phyloP scores from a whole-genome alignment of 2,888 invertebrate genomes.

The Dorcus parallelipipedus region DNA sequence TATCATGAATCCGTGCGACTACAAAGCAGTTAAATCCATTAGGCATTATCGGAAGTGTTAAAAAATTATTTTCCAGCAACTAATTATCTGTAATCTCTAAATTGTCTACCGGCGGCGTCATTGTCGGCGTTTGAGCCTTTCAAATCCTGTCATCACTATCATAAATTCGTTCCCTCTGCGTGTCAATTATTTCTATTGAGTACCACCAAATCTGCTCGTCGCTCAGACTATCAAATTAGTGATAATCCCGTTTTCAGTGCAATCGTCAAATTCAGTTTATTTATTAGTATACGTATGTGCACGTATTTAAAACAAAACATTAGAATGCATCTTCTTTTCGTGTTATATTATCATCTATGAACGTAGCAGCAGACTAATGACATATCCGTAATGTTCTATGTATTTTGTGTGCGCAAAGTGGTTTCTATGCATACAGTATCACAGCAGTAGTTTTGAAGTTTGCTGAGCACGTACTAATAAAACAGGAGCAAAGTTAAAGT shows the following conservation, averaged over 20 bases:
- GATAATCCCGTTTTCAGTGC: too few relatives aligned
- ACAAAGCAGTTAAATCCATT: too few relatives aligned
- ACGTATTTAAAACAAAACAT: too few relatives aligned
- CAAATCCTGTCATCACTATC: not conserved
- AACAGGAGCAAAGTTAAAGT: constrained; percentile 2
- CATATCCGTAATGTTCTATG: constrained; percentile 1
- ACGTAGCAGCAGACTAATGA: not conserved
- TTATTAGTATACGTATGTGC: too few relatives aligned
- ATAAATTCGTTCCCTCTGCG: not conserved
- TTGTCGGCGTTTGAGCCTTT: not conserved
- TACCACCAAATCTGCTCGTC: not conserved
- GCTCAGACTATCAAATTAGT: too few relatives aligned
- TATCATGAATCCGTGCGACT: too few relatives aligned
- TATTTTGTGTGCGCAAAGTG: constrained; percentile 1
- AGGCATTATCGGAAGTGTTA: not conserved
- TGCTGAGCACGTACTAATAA: constrained; percentile 2
- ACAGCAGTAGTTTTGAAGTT: not conserved
- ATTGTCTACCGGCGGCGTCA: not conserved
- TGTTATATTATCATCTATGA: too few relatives aligned
- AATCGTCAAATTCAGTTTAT: too few relatives aligned
- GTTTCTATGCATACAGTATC: constrained; percentile 3
- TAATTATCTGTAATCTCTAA: not conserved
- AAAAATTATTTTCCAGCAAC: not conserved
- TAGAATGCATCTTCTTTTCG: too few relatives aligned
- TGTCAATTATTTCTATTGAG: not conserved